phyloP scores from a whole-genome alignment of 2,113 vertebrate species.

The Crotalus horridus region DNA sequence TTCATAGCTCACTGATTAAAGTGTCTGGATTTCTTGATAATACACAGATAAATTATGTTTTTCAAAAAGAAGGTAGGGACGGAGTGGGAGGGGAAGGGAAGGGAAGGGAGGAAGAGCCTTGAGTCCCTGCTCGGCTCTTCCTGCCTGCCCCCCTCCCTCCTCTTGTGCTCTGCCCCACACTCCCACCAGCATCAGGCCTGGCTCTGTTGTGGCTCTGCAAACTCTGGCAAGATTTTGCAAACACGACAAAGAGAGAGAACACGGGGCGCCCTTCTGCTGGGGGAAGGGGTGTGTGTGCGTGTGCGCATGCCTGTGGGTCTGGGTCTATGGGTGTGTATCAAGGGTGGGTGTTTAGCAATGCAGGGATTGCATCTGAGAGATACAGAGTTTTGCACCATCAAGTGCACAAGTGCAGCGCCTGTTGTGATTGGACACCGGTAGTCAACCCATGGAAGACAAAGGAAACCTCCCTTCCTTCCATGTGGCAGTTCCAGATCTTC shows the following conservation, averaged over 20 bases:
- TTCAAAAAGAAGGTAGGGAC: constrained; percentile 84
- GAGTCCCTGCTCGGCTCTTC: constrained; percentile 54
- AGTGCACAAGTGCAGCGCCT: not conserved
- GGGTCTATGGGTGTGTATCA: not conserved
- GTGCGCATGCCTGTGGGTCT: not conserved
- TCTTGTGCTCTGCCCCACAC: constrained; percentile 28
- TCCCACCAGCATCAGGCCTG: not conserved
- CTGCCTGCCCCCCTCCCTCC: not conserved
- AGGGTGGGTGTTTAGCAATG: not conserved
- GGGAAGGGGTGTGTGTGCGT: not conserved
- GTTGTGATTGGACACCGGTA: not conserved
- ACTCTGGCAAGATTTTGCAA: not conserved
- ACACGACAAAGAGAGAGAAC: not conserved
- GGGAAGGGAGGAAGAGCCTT: constrained; percentile 55
- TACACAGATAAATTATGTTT: constrained; percentile 99
- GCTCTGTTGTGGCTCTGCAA: not conserved
- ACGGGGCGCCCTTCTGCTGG: not conserved
- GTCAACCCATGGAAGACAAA: not conserved
- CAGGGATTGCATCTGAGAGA: not conserved
- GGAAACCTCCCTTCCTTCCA: not conserved
- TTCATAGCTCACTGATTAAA: constrained; percentile 99
- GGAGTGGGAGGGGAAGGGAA: constrained; percentile 43
- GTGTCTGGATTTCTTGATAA: constrained; percentile 99
- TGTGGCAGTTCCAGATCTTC: not conserved
- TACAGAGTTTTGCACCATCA: not conserved